phyloP scores from a whole-genome alignment of 2,797 vertebrate species.

The Euphonia xanthogaster region DNA sequence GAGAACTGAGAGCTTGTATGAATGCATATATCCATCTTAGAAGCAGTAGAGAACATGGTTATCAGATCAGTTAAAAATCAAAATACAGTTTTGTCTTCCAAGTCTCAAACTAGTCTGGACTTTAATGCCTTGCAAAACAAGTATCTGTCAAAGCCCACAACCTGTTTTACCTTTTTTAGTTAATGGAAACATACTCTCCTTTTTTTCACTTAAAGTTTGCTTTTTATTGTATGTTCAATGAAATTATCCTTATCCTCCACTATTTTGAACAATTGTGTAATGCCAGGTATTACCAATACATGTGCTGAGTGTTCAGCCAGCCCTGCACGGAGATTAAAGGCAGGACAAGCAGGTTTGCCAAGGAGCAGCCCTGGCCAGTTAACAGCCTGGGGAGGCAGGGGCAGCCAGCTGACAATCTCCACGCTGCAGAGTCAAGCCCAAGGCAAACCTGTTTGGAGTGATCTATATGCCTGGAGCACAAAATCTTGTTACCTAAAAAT shows the following conservation, averaged over 20 bases:
- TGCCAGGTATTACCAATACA: neutral
- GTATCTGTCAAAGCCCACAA: neutral
- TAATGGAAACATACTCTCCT: neutral
- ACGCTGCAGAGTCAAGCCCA: neutral
- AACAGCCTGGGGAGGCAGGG: neutral
- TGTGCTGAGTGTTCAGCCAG: neutral
- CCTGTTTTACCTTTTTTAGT: neutral
- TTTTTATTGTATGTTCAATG: neutral
- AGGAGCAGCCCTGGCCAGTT: neutral
- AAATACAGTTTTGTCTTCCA: neutral
- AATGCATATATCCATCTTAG: neutral
- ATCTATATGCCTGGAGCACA: neutral
- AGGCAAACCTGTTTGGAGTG: neutral
- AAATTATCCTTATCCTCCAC: neutral
- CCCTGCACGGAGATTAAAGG: neutral
- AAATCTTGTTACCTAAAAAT: neutral
- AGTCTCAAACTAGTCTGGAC: neutral
- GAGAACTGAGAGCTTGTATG: neutral
- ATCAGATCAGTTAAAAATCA: neutral
- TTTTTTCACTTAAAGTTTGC: neutral
- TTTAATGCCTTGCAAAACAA: neutral
- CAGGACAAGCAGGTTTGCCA: neutral
- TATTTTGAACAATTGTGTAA: neutral
- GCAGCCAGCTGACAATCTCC: neutral
- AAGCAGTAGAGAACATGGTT: neutral